Conservation (phyloP, 2,113 vertebrate genomes). For the Cyprinodon tularosa region DNA sequence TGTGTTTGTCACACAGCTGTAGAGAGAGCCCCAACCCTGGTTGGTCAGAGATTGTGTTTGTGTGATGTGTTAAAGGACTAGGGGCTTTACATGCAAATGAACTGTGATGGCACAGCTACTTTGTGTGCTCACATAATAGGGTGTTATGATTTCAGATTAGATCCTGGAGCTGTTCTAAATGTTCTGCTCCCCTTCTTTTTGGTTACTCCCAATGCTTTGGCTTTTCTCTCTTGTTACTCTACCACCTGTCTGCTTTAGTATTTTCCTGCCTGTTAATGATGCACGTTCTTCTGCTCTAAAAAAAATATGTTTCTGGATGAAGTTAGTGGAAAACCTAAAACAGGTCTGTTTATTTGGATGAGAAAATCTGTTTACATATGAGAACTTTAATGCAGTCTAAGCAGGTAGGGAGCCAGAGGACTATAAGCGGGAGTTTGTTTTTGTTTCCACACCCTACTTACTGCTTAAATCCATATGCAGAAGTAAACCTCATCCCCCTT, state of each 20-base stretch:
- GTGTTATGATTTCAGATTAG: not conserved
- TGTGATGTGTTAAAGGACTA: not conserved
- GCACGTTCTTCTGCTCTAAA: slow-evolving; percentile 17
- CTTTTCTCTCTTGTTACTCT: slow-evolving; percentile 25
- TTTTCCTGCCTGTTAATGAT: slow-evolving; percentile 1
- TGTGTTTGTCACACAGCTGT: not conserved
- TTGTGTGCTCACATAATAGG: not conserved
- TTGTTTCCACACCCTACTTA: slow-evolving; percentile 8
- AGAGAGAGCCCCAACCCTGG: not conserved
- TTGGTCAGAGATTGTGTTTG: slow-evolving; percentile 2
- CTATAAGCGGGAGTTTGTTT: not conserved
- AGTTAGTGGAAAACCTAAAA: slow-evolving; percentile 30
- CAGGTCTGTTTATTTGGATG: not conserved
- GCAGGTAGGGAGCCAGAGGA: not conserved
- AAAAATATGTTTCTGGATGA: slow-evolving; percentile 21
- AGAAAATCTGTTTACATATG: not conserved
- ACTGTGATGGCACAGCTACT: not conserved
- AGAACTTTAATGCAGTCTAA: not conserved
- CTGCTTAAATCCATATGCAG: slow-evolving; percentile 1
- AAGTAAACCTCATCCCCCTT: slow-evolving; percentile 1
- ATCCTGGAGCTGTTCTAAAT: not conserved
- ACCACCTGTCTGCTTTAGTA: slow-evolving; percentile 39
- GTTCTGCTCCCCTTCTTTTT: not conserved
- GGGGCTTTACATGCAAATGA: slow-evolving; percentile 7
- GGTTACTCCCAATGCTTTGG: slow-evolving; percentile 1